phyloP scores from a whole-genome alignment of 2,797 vertebrate species.

The Chaunax sp. region DNA sequence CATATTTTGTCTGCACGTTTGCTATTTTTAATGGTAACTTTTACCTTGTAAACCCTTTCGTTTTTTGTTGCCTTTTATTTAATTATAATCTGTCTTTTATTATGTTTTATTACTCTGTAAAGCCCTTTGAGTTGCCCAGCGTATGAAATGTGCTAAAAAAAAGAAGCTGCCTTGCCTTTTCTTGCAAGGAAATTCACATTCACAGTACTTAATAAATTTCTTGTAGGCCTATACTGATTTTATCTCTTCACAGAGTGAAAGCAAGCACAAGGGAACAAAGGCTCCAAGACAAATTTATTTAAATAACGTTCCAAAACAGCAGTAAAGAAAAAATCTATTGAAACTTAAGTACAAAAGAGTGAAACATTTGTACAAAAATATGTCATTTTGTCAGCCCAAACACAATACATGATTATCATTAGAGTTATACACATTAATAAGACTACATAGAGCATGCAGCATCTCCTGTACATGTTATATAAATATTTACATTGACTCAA shows the following conservation, averaged over 20 bases:
- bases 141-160: too few relatives aligned
- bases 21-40: too few relatives aligned
- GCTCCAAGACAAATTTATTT: constrained; percentile 67
- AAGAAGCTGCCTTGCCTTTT: constrained; percentile 16
- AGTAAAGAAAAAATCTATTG: constrained; percentile 55
- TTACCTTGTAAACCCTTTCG: too few relatives aligned
- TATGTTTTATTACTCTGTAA: too few relatives aligned
- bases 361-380: constrained; percentile 81
- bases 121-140: too few relatives aligned
- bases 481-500: constrained; percentile 86
- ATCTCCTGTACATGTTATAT: constrained; percentile 80
- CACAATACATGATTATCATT: constrained; percentile 57
- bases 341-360: constrained; percentile 46
- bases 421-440: constrained; percentile 42
- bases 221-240: constrained; percentile 19
- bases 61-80: too few relatives aligned
- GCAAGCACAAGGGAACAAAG: constrained; percentile 1
- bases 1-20: too few relatives aligned
- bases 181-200: too few relatives aligned
- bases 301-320: constrained; percentile 69
- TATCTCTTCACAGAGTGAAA: constrained; percentile 9
- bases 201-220: too few relatives aligned
- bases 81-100: too few relatives aligned
- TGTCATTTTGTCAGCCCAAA: constrained; percentile 57
- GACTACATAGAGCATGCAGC: constrained; percentile 62